These are phyloP conservation scores for Microhierax caerulescens DNA, from an alignment of 2,797 vertebrate genomes.

Conservation along the genomic window DNA sequence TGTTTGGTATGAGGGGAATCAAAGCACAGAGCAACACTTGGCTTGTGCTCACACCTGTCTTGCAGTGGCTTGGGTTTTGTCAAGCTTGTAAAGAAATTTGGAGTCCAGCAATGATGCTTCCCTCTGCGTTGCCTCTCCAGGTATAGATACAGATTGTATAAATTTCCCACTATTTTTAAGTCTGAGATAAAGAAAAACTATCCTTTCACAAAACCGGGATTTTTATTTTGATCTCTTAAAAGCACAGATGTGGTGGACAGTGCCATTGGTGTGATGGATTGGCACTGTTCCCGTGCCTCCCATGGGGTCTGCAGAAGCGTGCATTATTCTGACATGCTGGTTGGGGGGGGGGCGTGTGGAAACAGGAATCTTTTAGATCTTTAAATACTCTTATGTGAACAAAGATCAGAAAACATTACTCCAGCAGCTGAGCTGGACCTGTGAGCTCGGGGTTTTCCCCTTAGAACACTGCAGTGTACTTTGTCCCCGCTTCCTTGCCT, in stretches of 20 bases:
- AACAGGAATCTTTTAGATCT: neutral
- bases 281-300: neutral
- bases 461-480: neutral
- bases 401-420: neutral
- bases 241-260: neutral
- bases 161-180: neutral
- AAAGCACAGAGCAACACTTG: neutral
- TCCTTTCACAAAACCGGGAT: neutral
- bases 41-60: neutral
- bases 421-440: neutral
- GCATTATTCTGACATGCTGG: neutral
- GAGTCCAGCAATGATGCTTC: neutral
- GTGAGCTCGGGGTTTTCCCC: neutral
- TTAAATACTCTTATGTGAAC: neutral
- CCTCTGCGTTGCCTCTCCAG: neutral
- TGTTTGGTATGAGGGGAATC: neutral
- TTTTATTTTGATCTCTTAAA: neutral
- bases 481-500: neutral
- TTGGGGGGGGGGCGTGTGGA: neutral
- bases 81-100: neutral
- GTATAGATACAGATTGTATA: neutral
- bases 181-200: neutral
- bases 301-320: neutral
- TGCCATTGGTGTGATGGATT: neutral
- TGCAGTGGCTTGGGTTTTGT: fast-evolving